Evolutionary conservation across 2,113 vertebrate species (phyloP), one percentile per base, ranked within the genome.

Genomic region (Rhynchomys soricoides): DNA sequence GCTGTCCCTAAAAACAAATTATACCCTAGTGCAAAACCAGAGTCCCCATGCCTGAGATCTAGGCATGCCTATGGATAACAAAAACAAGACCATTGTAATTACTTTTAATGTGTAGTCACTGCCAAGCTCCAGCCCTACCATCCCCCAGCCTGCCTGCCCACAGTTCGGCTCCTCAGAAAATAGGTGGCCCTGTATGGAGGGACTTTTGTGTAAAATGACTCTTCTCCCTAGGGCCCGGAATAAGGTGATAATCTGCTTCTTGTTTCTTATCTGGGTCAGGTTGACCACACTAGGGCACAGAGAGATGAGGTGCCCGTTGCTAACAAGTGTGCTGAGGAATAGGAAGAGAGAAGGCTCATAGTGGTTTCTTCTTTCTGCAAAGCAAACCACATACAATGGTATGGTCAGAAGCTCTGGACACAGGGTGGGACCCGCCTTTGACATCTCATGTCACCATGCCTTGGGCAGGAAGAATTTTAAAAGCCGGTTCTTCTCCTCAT

Each of bases 1-100:
- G 66, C n/a, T 97, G 97, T 91, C 74, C 68, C 62, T 95, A n/a
- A 24, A 59, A 90, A 97, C 88, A 98, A 98, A 98, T 98, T 89
- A 97, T 71, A 97, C 4, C 1, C 8, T 87, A 64, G 55, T 45
- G 7, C 74, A 95, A 96, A 96, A 86, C 95, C 95, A 78, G 21
- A 93, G 77, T 16, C 45, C 88, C 34, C 26, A 68, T 79, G 90
- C 89, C 82, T 79, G 24, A 93, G 87, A 95, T 81, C 59, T 81
- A 92, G 75, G 91, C 95, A 75, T 29, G 55, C 48, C 86, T 95
- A 57, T 34, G 50, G 57, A n/a, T 57, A 91, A n/a, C 4, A 0
- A 31, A 95, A 71, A 83, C 81, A 68, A 82, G 97, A 91, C 81
- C 59, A 97, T 96, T 93, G 87, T 95, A 97, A 98, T 92, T 97